A percentile compares a stretch with the other conserved stretches of the same genome.
Conservation (phyloP, 1,140 invertebrate species). For the Phymorhynchus buccinoides region DNA sequence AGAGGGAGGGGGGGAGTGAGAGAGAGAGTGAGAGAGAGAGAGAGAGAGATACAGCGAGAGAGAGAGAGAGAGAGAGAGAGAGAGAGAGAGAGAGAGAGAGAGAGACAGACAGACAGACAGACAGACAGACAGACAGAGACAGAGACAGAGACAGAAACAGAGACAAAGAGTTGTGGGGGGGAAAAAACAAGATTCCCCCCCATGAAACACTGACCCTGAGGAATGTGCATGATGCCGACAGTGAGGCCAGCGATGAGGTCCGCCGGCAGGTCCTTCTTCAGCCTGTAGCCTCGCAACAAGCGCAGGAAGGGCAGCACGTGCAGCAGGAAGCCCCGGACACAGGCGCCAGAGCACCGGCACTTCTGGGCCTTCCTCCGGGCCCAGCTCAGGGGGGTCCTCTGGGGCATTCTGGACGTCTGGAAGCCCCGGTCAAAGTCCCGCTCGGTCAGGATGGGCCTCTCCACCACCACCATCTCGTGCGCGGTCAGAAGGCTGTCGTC, state of each 20-base stretch:
- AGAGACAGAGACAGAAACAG: no score
- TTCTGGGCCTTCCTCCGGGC: slow-evolving; percentile 53
- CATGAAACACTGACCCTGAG: slow-evolving; percentile 74
- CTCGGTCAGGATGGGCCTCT: slow-evolving; percentile 68
- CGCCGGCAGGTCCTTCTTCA: slow-evolving; percentile 64
- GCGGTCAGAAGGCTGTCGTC: slow-evolving; percentile 37
- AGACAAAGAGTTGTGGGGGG: no score
- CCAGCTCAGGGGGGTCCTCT: slow-evolving; percentile 48
- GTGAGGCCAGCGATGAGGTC: slow-evolving; percentile 76
- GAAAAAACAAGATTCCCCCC: no score
- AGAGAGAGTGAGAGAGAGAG: background rate
- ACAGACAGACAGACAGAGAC: no score
- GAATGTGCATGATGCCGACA: slow-evolving; percentile 76
- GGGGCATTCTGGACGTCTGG: slow-evolving; percentile 44
- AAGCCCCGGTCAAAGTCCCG: slow-evolving; percentile 70
- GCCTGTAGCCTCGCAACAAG: slow-evolving; percentile 70
- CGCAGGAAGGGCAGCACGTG: slow-evolving; percentile 66
- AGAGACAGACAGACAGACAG: no score
- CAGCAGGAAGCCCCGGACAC: slow-evolving; percentile 57
- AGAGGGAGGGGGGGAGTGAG: no score
- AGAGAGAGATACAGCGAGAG: no score
- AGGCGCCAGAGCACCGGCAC: slow-evolving; percentile 59
- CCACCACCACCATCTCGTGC: slow-evolving; percentile 59
- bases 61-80: background rate
- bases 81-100: no score